Evolutionary conservation across 2,888 invertebrate genomes (phyloP).

Genomic region (Zygothrica quintamaculata): DNA sequence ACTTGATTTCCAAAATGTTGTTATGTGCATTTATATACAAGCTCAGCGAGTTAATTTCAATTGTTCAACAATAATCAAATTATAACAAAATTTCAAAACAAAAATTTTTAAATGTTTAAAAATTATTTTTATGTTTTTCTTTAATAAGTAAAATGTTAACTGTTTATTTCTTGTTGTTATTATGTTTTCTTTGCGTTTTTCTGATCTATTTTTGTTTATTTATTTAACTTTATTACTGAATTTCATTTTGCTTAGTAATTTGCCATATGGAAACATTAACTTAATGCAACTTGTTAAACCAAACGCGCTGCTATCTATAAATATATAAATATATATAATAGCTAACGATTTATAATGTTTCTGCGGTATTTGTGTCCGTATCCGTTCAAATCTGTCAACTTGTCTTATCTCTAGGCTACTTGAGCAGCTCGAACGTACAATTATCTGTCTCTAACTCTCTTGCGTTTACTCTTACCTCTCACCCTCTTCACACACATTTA

Average conservation of each 20-base stretch:
- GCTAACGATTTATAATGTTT: background rate
- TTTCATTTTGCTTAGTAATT: background rate
- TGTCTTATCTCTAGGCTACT: conserved; percentile 39
- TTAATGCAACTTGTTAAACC: conserved; percentile 37
- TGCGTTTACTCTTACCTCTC: too few relatives aligned
- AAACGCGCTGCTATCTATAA: conserved; percentile 8
- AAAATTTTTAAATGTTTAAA: background rate
- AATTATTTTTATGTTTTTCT: too few relatives aligned
- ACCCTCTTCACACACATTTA: too few relatives aligned
- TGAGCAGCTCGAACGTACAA: conserved; percentile 32
- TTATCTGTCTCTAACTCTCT: conserved; percentile 1
- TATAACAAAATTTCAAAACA: background rate
- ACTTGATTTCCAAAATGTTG: conserved; percentile 48
- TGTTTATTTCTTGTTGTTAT: background rate
- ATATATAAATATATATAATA: background rate
- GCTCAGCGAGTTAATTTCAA: conserved; percentile 8
- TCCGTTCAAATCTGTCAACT: conserved; percentile 25
- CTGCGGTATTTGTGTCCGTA: conserved; percentile 4
- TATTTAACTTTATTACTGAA: background rate
- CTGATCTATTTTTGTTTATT: too few relatives aligned
- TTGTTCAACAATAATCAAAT: conserved; percentile 22
- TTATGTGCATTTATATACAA: background rate
- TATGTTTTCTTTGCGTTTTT: too few relatives aligned
- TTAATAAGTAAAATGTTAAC: too few relatives aligned
- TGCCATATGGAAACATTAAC: conserved; percentile 26